Conservation (phyloP, 2,888 invertebrate species). For the Drosophila mercatorum region DNA sequence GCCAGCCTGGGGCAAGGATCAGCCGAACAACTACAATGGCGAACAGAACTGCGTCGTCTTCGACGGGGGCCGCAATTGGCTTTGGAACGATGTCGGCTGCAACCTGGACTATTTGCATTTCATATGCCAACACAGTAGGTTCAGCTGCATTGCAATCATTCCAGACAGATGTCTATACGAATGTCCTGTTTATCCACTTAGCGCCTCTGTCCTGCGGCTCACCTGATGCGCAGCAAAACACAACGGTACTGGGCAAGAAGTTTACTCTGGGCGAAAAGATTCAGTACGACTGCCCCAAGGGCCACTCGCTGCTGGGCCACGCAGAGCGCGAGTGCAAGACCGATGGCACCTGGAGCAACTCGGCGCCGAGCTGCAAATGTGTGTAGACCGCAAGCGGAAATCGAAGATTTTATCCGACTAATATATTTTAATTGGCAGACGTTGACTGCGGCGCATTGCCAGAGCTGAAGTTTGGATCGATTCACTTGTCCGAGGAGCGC, state of each 20-base stretch:
- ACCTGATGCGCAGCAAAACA: constrained; percentile 93
- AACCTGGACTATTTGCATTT: constrained; percentile 96
- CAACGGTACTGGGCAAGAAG: constrained; percentile 90
- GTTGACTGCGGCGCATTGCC: constrained; percentile 91
- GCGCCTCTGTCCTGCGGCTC: constrained; percentile 94
- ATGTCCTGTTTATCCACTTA: constrained; percentile 83
- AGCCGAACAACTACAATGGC: constrained; percentile 97
- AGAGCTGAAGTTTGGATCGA: constrained; percentile 90
- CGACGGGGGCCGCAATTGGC: constrained; percentile 95
- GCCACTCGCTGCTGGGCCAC: constrained; percentile 91
- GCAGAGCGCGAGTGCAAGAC: constrained; percentile 88
- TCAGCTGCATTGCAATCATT: too few relatives aligned
- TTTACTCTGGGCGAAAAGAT: constrained; percentile 90
- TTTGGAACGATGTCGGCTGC: constrained; percentile 97
- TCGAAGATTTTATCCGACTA: not conserved
- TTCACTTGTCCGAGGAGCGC: constrained; percentile 88
- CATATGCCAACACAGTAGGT: constrained; percentile 96
- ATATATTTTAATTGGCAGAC: constrained; percentile 85
- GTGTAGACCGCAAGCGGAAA: constrained; percentile 82
- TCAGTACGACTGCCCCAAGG: constrained; percentile 92
- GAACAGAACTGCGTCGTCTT: constrained; percentile 97
- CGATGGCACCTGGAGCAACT: constrained; percentile 93
- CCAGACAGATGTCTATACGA: not conserved
- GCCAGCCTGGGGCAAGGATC: constrained; percentile 96
- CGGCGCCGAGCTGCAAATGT: constrained; percentile 95